These are phyloP conservation scores for Campylomormyrus tamandua DNA, from an alignment of 2,113 vertebrate genomes.

Conservation along the genomic window DNA sequence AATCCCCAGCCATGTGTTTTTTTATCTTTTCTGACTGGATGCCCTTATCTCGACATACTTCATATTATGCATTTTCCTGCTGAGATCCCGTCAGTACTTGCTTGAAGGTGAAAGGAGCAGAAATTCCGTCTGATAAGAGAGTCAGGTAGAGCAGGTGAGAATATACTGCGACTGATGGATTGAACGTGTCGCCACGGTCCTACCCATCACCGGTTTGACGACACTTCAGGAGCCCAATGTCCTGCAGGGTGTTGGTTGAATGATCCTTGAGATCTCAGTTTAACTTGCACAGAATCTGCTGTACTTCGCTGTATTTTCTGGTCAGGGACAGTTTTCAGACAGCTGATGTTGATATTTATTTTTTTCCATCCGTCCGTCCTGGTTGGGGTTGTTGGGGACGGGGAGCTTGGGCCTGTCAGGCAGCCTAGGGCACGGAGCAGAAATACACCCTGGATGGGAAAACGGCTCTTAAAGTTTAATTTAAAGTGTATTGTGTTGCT, in stretches of 20 bases:
- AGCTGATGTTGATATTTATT: background rate
- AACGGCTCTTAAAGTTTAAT: background rate
- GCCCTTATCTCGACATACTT: background rate
- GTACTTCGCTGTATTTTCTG: background rate
- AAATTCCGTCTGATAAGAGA: background rate
- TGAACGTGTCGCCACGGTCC: background rate
- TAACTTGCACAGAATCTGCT: background rate
- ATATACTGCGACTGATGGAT: background rate
- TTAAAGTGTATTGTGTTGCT: background rate
- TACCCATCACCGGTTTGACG: background rate
- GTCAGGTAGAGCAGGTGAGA: background rate
- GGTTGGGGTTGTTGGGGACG: background rate
- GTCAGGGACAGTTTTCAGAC: background rate
- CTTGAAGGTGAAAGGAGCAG: background rate
- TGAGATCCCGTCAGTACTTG: background rate
- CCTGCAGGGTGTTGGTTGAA: background rate
- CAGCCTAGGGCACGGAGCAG: background rate
- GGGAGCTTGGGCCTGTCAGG: background rate
- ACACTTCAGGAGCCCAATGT: background rate
- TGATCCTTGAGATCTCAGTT: background rate
- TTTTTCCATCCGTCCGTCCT: background rate
- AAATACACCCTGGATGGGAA: background rate
- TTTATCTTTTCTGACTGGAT: background rate
- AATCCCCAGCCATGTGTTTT: background rate
- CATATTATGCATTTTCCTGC: background rate